Evolutionary conservation across 2,797 vertebrate species (phyloP).

Genomic region (Eulemur rubriventer): DNA sequence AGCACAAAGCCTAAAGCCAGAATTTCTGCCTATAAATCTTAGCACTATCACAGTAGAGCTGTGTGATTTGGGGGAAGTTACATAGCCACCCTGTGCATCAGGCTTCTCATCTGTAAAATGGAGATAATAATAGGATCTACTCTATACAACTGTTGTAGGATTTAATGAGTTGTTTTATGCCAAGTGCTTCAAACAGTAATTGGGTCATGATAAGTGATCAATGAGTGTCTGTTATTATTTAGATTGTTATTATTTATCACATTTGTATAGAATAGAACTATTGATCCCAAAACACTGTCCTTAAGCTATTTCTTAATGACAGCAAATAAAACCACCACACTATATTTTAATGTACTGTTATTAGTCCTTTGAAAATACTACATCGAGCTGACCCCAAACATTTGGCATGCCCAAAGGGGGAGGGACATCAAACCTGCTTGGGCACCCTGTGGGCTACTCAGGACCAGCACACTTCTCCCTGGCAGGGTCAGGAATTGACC

Average conservation of each 20-base stretch:
- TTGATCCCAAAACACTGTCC: background rate
- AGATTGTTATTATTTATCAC: background rate
- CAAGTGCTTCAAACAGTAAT: background rate
- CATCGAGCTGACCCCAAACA: background rate
- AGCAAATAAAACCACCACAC: background rate
- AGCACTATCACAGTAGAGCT: background rate
- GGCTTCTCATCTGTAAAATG: background rate
- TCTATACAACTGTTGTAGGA: background rate
- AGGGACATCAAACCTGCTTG: no score
- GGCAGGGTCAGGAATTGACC: no score
- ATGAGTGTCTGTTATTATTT: background rate
- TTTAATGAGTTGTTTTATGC: background rate
- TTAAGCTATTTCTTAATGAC: background rate
- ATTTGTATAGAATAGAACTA: background rate
- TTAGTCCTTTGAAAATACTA: conserved; percentile 22
- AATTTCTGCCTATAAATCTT: background rate
- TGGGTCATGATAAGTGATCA: background rate
- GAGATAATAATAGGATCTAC: background rate
- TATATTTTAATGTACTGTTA: background rate
- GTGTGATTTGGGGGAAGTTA: background rate
- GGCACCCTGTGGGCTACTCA: no score
- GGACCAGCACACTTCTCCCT: no score
- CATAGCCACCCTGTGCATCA: background rate
- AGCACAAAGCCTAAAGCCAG: background rate
- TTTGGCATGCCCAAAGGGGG: background rate